Evolutionary conservation across 2,113 vertebrate species (phyloP).

Genomic region (Melanocharis versteri): DNA sequence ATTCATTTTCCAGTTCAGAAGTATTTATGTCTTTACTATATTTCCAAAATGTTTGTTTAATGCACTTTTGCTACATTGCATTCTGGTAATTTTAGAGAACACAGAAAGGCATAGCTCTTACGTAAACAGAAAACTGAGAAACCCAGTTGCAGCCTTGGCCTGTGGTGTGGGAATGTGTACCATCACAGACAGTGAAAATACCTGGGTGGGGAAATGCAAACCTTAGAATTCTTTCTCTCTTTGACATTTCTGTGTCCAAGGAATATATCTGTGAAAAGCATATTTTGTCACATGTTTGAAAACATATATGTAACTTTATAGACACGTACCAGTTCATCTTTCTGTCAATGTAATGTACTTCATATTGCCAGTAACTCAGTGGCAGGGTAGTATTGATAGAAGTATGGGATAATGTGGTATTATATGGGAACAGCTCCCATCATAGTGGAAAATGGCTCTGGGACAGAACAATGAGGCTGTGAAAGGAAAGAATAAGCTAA

Average conservation of each 20-base stretch:
- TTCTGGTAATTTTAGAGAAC: background rate
- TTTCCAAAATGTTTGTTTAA: background rate
- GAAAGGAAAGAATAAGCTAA: background rate
- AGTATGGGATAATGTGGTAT: background rate
- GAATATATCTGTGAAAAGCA: background rate
- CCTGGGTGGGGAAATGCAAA: fast-evolving
- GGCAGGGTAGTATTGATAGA: background rate
- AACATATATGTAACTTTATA: background rate
- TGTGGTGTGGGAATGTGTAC: background rate
- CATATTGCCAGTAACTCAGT: background rate
- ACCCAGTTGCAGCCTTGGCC: background rate
- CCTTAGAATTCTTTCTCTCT: background rate
- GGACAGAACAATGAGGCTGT: background rate
- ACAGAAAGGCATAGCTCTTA: background rate
- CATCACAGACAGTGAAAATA: background rate
- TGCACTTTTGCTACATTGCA: background rate
- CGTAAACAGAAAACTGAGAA: background rate
- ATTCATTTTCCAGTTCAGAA: background rate
- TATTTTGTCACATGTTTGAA: background rate
- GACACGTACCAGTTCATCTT: background rate
- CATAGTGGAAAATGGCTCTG: background rate
- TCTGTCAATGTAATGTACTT: background rate
- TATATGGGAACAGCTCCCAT: background rate
- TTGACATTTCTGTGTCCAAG: background rate
- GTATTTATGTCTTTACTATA: background rate